Evolutionary conservation across 2,888 invertebrate species (phyloP).

Genomic region (Agriopis leucophaearia): DNA sequence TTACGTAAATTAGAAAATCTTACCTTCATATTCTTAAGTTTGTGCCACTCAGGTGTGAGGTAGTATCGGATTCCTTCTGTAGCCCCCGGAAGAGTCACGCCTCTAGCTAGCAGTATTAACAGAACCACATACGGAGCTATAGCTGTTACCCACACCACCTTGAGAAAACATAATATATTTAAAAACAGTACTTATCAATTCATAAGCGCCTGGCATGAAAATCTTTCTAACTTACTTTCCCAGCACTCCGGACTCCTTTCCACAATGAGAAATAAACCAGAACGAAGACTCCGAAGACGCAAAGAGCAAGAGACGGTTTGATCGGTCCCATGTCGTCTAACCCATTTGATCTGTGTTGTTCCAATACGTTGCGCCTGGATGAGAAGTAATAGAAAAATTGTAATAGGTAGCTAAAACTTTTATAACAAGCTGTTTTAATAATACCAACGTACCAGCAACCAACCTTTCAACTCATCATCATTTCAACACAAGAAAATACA

Average conservation of each 20-base stretch:
- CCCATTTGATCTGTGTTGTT: conserved; percentile 93
- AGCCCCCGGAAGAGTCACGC: conserved; percentile 95
- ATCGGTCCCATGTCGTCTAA: conserved; percentile 95
- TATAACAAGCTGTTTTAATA: too few relatives aligned
- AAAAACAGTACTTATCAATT: background rate
- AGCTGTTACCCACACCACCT: conserved; percentile 98
- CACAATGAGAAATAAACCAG: conserved; percentile 98
- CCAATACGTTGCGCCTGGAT: conserved; percentile 93
- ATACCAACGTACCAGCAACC: too few relatives aligned
- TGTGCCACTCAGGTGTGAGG: conserved; percentile 95
- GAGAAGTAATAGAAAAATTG: background rate
- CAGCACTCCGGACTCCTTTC: conserved; percentile 97
- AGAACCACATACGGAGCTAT: conserved; percentile 96
- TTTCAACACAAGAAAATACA: too few relatives aligned
- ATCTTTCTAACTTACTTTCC: conserved; percentile 89
- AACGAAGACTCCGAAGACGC: conserved; percentile 96
- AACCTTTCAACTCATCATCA: too few relatives aligned
- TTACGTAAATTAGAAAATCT: background rate
- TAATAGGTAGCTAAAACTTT: too few relatives aligned
- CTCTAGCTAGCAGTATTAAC: conserved; percentile 93
- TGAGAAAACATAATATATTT: conserved; percentile 25
- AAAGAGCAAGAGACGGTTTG: conserved; percentile 95
- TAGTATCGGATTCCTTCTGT: conserved; percentile 95
- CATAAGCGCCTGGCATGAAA: background rate
- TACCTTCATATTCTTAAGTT: conserved; percentile 91